Base-by-base conservation (phyloP, 2,888 invertebrate species). In the Aphodius granarius region DNA sequence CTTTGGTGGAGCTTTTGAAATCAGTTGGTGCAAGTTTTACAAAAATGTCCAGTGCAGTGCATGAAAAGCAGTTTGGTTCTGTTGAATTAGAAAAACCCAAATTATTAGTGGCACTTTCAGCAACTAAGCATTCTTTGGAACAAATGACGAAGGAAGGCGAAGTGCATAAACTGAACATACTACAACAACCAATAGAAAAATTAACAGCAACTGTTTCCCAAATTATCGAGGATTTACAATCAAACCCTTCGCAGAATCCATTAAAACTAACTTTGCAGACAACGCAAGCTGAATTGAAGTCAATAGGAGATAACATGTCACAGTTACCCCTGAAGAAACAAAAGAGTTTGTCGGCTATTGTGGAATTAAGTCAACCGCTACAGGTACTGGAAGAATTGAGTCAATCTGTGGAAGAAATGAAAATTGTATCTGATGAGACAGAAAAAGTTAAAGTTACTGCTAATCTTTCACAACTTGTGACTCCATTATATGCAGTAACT, bases 201-300 rank as follows among this genome's bases (percentile, higher is more conserved):
- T 76, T 82, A 5, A 65, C 77, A 5, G 21, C 76, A 62, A 63
- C 75, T 22, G 66, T 81, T 21, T 71, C 78, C 9, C 75, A 78
- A 68, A 63, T 78, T 3, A 78, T 43, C 9, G 43, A 73, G 13
- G 68, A 70, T 63, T 66, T 72, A 9, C 18, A 63, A 15, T 21
- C 22, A 65, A 75, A n/a, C 15, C 22, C 73, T 9, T 72, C 72
- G 15, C 5, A 72, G 13, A 17, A n/a, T 20, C 68, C 68, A 19
- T 20, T 68, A 20, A 68, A 68, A 20, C n/a, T n/a, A 21, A 68
- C 68, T 9, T 4, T 68, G n/a, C 5, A 0, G n/a, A 68, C 20
- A 68, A 20, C 20, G 6, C 16, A 13, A 19, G 22, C 20, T 21
- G 68, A 68, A 68, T 21, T 68, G 13, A 68, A 68, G 21, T 2